A percentile compares a stretch with the other conserved stretches of the same genome.
Evolutionary conservation across 2,113 vertebrate genomes (phyloP).

Genomic region (Penelope pileata): DNA sequence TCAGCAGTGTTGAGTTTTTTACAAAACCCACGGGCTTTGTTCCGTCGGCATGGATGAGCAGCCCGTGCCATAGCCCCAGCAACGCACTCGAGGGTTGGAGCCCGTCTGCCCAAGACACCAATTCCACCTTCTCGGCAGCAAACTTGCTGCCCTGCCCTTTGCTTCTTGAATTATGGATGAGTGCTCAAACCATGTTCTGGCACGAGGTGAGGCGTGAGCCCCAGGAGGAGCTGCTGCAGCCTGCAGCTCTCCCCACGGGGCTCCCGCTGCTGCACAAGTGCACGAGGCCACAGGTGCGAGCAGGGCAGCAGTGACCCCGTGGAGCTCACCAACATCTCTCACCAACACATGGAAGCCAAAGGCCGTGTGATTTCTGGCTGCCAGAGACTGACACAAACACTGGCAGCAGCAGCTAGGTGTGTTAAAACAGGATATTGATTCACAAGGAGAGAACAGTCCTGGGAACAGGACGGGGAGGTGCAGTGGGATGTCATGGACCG

Average conservation of each 20-base stretch:
- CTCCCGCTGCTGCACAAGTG: not conserved
- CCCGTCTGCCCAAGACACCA: not conserved
- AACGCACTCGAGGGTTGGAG: not conserved
- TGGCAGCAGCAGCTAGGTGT: fast-evolving
- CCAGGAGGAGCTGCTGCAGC: not conserved
- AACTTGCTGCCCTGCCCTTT: not conserved
- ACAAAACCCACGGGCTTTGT: not conserved
- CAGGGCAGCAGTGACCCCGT: not conserved
- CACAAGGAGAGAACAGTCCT: too few species aligned
- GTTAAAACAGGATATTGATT: not conserved
- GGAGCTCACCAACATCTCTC: not conserved
- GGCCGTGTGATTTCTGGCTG: not conserved
- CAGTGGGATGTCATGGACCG: not conserved
- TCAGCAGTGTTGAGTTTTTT: not conserved
- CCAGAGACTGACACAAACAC: not conserved
- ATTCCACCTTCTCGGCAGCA: not conserved
- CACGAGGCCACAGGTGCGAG: not conserved
- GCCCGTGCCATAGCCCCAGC: not conserved
- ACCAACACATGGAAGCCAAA: not conserved
- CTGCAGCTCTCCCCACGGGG: too few species aligned
- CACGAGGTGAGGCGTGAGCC: not conserved
- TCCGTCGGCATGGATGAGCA: not conserved
- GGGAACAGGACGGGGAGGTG: not conserved
- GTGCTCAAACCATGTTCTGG: not conserved
- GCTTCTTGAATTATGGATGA: not conserved